Conservation (phyloP, 2,113 vertebrate genomes). For the Coreoperca whiteheadi region DNA sequence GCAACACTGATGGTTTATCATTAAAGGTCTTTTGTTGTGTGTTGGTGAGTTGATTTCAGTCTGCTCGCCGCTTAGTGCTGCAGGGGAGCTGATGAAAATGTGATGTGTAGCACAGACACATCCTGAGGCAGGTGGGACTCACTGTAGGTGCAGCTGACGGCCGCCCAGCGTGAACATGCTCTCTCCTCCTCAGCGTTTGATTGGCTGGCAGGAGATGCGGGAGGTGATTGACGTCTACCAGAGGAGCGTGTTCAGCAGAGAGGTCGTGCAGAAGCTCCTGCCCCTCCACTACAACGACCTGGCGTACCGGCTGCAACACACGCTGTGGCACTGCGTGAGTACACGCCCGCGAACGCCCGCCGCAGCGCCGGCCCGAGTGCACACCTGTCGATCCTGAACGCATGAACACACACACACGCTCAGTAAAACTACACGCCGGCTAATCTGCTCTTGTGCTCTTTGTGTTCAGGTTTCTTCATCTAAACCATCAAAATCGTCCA, state of each 20-base stretch:
- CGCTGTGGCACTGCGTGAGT: slow-evolving; percentile 70
- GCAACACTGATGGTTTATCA: too few species aligned
- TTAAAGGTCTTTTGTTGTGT: too few species aligned
- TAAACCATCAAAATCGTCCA: slow-evolving; percentile 39
- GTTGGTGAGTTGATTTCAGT: too few species aligned
- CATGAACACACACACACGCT: neutral
- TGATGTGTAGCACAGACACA: too few species aligned
- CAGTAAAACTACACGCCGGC: too few species aligned
- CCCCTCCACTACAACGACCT: slow-evolving; percentile 64
- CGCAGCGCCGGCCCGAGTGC: too few species aligned
- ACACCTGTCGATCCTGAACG: too few species aligned
- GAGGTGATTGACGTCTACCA: slow-evolving; percentile 68
- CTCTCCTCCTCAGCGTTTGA: slow-evolving; percentile 43
- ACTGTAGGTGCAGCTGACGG: neutral
- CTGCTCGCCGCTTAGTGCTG: too few species aligned
- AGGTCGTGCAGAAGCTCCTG: slow-evolving; percentile 49
- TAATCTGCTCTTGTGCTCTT: neutral
- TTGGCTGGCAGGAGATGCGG: slow-evolving; percentile 74
- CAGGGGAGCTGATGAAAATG: too few species aligned
- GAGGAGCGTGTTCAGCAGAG: slow-evolving; percentile 58
- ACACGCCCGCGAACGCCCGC: too few species aligned
- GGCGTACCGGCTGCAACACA: slow-evolving; percentile 66
- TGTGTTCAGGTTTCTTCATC: slow-evolving; percentile 57
- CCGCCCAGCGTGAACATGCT: neutral
- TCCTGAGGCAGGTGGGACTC: too few species aligned